A percentile compares a stretch with the other conserved stretches of the same genome.
Evolutionary conservation across 2,888 invertebrate species (phyloP).

Genomic region (Athrips mouffetella): DNA sequence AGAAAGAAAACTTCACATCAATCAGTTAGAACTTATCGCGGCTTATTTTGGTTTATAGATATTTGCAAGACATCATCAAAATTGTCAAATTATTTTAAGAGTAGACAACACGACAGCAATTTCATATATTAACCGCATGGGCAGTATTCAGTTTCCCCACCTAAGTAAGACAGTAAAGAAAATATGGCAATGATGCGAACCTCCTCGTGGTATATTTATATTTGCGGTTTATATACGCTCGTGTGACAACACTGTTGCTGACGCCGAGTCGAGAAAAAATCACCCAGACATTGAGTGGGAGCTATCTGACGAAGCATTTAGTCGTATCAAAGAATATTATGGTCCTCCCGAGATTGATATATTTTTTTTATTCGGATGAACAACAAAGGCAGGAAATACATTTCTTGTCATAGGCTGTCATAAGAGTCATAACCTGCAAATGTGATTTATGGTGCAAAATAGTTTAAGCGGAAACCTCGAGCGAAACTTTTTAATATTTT

Average conservation of each 20-base stretch:
- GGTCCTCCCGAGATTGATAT: conserved; percentile 17
- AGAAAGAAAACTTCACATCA: neutral
- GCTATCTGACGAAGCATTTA: neutral
- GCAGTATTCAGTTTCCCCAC: no score
- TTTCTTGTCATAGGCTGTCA: conserved; percentile 28
- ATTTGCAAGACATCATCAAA: neutral
- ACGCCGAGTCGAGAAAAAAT: conserved; percentile 26
- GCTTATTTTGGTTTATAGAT: neutral
- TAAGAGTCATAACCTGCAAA: no score
- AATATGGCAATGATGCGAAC: conserved; percentile 1
- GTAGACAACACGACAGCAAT: conserved; percentile 2
- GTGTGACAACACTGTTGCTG: conserved; percentile 28
- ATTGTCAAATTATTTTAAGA: neutral
- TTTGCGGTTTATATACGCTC: conserved; percentile 32
- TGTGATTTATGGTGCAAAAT: no score
- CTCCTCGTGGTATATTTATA: conserved; percentile 16
- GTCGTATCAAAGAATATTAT: neutral
- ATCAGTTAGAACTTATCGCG: neutral
- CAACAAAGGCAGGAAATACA: conserved; percentile 28
- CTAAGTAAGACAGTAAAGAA: neutral
- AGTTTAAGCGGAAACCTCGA: no score
- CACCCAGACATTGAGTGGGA: conserved; percentile 19
- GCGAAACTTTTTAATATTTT: no score
- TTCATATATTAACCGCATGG: neutral
- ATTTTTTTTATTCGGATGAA: conserved; percentile 33